These are phyloP conservation scores for Ochropleura leucogaster DNA, from an alignment of 2,888 invertebrate genomes.

Conservation along the genomic window DNA sequence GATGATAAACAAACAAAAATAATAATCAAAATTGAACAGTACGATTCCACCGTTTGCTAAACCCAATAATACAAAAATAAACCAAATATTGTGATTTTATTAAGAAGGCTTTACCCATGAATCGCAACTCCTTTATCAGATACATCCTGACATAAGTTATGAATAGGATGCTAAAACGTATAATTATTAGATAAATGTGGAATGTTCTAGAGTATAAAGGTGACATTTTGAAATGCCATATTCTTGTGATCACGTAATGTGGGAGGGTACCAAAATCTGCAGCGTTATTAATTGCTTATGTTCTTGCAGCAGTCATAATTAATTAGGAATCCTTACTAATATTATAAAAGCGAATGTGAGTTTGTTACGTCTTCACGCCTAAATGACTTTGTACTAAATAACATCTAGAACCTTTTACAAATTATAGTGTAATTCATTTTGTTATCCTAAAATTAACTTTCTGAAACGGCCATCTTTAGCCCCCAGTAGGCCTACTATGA, in stretches of 20 bases:
- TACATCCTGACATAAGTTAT: slow-evolving; percentile 55
- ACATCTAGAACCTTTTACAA: too few species aligned
- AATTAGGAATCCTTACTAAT: too few species aligned
- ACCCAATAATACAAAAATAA: slow-evolving; percentile 48
- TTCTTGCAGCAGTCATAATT: slow-evolving; percentile 5
- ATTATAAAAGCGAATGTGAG: too few species aligned
- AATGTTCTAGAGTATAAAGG: slow-evolving; percentile 44
- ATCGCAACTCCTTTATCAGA: slow-evolving; percentile 39
- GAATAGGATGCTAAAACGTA: slow-evolving; percentile 41
- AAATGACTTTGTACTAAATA: too few species aligned
- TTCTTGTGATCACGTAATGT: slow-evolving; percentile 45
- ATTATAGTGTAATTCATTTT: too few species aligned
- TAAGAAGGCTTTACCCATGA: slow-evolving; percentile 33
- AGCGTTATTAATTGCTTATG: slow-evolving; percentile 29
- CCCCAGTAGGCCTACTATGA: too few species aligned
- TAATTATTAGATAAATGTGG: slow-evolving; percentile 55
- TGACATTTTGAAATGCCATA: slow-evolving; percentile 60
- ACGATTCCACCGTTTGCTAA: slow-evolving; percentile 30
- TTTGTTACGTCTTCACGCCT: too few species aligned
- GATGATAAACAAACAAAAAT: not conserved
- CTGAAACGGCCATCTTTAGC: too few species aligned
- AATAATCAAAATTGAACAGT: slow-evolving; percentile 25
- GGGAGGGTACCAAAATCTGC: slow-evolving; percentile 22
- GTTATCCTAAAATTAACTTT: too few species aligned
- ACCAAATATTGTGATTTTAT: slow-evolving; percentile 49